These are phyloP conservation scores for Discoglossus pictus DNA, from an alignment of 2,797 vertebrate genomes.

Conservation along the genomic window DNA sequence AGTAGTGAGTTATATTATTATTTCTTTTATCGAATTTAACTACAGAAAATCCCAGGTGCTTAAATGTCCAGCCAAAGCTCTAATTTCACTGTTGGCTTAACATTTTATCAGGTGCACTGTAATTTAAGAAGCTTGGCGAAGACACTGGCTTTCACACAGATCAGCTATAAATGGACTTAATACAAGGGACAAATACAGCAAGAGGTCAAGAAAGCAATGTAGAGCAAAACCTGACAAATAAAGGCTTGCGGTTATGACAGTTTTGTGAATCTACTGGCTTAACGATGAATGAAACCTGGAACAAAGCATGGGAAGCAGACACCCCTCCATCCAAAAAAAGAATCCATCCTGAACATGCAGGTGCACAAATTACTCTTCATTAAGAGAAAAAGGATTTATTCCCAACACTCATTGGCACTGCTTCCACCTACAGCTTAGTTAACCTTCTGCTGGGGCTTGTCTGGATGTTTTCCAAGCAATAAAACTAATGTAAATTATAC, in stretches of 20 bases:
- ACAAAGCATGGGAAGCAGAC: conserved; percentile 6
- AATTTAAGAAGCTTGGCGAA: conserved; percentile 1
- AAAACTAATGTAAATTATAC: conserved; percentile 50
- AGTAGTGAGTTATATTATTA: conserved; percentile 5
- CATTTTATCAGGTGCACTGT: conserved; percentile 7
- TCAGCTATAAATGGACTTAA: not conserved
- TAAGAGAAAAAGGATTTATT: conserved; percentile 56
- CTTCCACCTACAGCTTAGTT: conserved; percentile 55
- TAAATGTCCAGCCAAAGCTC: conserved; percentile 19
- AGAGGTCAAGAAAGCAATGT: conserved; percentile 30
- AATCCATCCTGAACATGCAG: conserved; percentile 36
- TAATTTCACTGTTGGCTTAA: conserved; percentile 37
- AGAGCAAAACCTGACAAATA: conserved; percentile 34
- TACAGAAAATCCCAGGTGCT: conserved; percentile 18
- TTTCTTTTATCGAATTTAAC: conserved; percentile 7
- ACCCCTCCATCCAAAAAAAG: conserved; percentile 34
- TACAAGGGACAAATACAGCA: conserved; percentile 21
- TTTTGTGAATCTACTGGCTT: not conserved
- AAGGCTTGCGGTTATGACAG: conserved; percentile 6
- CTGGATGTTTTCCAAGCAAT: conserved; percentile 46
- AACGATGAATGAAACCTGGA: conserved; percentile 34
- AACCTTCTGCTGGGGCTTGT: conserved; percentile 55
- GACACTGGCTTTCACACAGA: conserved; percentile 10
- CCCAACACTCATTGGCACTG: conserved; percentile 41
- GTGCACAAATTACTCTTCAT: conserved; percentile 50